These are phyloP conservation scores for Mareca strepera DNA, from an alignment of 2,797 vertebrate genomes.

Conservation along the genomic window DNA sequence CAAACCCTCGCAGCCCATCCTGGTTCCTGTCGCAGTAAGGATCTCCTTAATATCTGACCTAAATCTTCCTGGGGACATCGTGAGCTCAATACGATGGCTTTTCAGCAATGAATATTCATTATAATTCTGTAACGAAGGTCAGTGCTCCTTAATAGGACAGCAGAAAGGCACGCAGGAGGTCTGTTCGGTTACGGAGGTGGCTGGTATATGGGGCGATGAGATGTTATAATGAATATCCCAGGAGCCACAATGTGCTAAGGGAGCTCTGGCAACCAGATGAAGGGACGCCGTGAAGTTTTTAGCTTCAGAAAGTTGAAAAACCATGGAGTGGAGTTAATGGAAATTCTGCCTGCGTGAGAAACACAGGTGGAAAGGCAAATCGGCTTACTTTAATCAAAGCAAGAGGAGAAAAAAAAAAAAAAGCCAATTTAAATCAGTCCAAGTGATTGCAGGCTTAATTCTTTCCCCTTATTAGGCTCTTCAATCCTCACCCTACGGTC, in stretches of 20 bases:
- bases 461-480: conserved; percentile 53
- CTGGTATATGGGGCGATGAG: not conserved
- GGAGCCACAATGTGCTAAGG: not conserved
- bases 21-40: not conserved
- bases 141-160: not conserved
- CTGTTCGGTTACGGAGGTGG: conserved; percentile 17
- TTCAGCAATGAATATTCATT: conserved; percentile 53
- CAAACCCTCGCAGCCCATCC: not conserved
- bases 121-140: not conserved
- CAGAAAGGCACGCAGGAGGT: not conserved
- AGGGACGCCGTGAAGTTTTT: conserved; percentile 15
- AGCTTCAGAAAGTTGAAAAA: conserved; percentile 28
- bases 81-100: not conserved
- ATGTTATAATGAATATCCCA: not conserved
- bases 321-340: conserved; percentile 32
- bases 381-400: conserved; percentile 64
- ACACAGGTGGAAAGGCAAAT: conserved; percentile 59
- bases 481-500: conserved; percentile 18
- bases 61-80: conserved; percentile 27
- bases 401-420: not conserved
- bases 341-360: conserved; percentile 52
- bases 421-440: conserved; percentile 46
- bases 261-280: conserved; percentile 11
- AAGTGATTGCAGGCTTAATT: conserved; percentile 63
- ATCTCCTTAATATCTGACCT: not conserved